These are phyloP conservation scores for Semaprochilodus insignis DNA, from an alignment of 2,797 vertebrate genomes.

Conservation along the genomic window DNA sequence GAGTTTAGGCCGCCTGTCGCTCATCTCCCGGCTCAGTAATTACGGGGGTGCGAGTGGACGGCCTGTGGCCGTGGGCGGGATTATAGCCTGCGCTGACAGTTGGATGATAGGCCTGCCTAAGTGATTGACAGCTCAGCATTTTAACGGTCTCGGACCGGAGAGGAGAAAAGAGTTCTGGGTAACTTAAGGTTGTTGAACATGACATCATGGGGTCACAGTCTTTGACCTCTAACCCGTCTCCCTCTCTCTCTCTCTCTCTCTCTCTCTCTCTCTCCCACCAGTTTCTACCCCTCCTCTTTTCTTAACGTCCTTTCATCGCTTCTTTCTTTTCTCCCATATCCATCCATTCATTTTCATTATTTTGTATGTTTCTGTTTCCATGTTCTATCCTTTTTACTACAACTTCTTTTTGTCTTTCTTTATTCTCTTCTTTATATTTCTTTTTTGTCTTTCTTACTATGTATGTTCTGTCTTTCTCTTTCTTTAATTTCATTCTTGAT, in stretches of 20 bases:
- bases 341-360: too few species aligned
- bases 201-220: slow-evolving; percentile 3
- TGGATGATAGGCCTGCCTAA: slow-evolving; percentile 24
- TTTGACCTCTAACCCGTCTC: background rate
- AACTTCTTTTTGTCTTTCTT: too few species aligned
- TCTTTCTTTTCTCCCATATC: too few species aligned
- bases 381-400: too few species aligned
- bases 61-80: slow-evolving; percentile 12
- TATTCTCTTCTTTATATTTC: too few species aligned
- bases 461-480: too few species aligned
- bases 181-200: background rate
- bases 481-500: too few species aligned
- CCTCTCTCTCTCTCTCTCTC: background rate
- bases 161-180: background rate
- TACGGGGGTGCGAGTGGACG: background rate
- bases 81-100: slow-evolving; percentile 26
- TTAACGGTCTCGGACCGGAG: background rate
- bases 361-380: too few species aligned
- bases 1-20: background rate
- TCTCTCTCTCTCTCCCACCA: background rate
- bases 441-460: too few species aligned
- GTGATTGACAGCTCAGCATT: slow-evolving; percentile 25
- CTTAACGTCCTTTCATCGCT: too few species aligned
- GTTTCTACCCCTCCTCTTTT: too few species aligned
- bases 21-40: slow-evolving; percentile 1